Evolutionary conservation across 2,797 vertebrate genomes (phyloP).

Genomic region (Acridotheres tristis): DNA sequence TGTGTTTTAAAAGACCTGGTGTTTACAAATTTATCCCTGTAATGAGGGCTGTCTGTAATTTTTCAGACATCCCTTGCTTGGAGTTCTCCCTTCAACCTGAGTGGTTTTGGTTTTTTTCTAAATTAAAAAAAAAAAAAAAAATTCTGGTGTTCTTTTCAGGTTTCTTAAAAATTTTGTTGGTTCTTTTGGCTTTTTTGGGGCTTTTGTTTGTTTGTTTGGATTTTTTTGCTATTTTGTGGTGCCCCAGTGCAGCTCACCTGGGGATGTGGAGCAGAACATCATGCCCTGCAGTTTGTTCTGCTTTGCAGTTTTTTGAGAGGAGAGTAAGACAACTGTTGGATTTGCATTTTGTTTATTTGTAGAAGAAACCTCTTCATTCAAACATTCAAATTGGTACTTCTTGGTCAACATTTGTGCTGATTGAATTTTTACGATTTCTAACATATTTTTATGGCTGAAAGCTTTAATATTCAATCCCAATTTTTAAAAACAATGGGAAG

Average conservation of each 20-base stretch:
- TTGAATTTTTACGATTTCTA: neutral
- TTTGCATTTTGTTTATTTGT: neutral
- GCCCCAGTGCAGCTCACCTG: neutral
- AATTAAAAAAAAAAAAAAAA: no score
- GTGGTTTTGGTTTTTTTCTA: neutral
- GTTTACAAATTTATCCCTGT: neutral
- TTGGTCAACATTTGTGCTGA: neutral
- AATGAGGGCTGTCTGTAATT: neutral
- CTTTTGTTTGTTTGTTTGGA: accelerated
- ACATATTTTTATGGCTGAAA: neutral
- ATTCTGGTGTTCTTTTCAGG: no score
- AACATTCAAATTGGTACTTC: neutral
- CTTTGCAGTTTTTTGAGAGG: neutral
- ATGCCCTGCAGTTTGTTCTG: neutral
- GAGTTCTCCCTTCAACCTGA: neutral
- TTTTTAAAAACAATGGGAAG: neutral
- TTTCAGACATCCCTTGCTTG: neutral
- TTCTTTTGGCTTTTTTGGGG: neutral
- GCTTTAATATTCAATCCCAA: neutral
- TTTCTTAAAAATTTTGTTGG: no score
- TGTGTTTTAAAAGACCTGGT: neutral
- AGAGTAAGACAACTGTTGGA: neutral
- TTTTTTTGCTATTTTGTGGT: neutral
- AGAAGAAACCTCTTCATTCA: neutral
- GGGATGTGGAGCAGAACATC: neutral